Evolutionary conservation across 2,888 invertebrate species (phyloP).

Genomic region (Syrista parreyssii): DNA sequence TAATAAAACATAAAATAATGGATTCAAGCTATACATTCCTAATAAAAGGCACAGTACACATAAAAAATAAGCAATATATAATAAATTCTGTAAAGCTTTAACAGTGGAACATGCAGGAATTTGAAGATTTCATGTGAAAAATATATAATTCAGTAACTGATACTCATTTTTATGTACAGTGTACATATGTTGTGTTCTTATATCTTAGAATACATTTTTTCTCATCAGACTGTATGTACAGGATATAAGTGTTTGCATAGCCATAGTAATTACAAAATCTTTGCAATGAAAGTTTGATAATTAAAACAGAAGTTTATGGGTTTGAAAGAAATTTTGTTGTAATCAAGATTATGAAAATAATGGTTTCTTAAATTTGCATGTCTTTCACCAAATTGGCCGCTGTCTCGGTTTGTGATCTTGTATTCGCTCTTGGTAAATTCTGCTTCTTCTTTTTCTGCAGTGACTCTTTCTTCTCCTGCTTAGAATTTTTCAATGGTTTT

Average conservation of each 20-base stretch:
- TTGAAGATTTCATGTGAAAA: not conserved
- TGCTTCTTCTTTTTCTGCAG: slow-evolving; percentile 18
- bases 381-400: slow-evolving; percentile 32
- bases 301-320: not conserved
- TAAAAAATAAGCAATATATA: not conserved
- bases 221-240: not conserved
- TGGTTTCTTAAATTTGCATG: slow-evolving; percentile 28
- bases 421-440: slow-evolving; percentile 19
- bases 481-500: slow-evolving; percentile 31
- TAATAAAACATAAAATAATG: not conserved
- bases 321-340: not conserved
- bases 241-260: not conserved
- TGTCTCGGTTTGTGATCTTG: slow-evolving; percentile 30
- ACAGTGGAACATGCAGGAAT: not conserved
- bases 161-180: slow-evolving; percentile 1
- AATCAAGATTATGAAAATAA: too few species aligned
- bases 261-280: not conserved
- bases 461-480: not conserved
- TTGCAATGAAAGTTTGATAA: not conserved
- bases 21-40: too few species aligned
- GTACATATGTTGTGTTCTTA: not conserved
- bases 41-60: not conserved
- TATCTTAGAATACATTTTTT: not conserved
- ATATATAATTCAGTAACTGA: not conserved
- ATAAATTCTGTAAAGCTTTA: not conserved